Base-by-base conservation (phyloP, 2,888 invertebrate genomes). In the Conus canariensis region DNA sequence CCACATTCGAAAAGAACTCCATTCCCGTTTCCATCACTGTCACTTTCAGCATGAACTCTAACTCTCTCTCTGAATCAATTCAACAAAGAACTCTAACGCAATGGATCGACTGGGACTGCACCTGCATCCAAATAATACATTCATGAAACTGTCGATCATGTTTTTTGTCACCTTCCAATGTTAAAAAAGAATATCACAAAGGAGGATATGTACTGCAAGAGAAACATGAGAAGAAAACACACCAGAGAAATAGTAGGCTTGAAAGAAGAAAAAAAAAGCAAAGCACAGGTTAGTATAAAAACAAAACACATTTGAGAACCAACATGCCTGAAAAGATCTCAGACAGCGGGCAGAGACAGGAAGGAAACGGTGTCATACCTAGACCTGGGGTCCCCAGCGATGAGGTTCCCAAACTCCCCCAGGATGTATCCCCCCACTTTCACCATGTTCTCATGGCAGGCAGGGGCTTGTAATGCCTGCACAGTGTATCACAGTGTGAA, bases 401-500 rank as follows among this genome's bases (percentile, higher is more conserved):
- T 99, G 91, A 99, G 97, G 97, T 99, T 99, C 89, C 99, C 99
- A 97, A 99, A 99, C 97, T 99, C 99, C 92, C 99, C 99, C 91
- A 99, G 97, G 94, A 99, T 99, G 95, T 99, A 99, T 89, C 99
- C 99, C 91, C 99, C 99, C 89, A 99, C 99, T 97, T 99, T 99
- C 1, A 99, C 99, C 99, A 99, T 99, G 96, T 99, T 99, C 97
- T 99, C 99, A 96, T 99, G 99, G 95, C 99, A 99, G 60, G 99
- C 99, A 56, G 99, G 99, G 67, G 99, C 99, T 97, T 99, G 99
- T 90, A 99, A 97, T 90, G 99, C 99, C 97, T 97, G 94, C 77
- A 80, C 74, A 74, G n/a, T n/a, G 10, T 5, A 6, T 3, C 64
- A 7, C 16, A 64, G 10, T 7, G 64, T 16, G 3, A 45, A 45